These are phyloP conservation scores for Bombus haemorrhoidalis DNA, from an alignment of 1,140 invertebrate species.

Conservation along the genomic window DNA sequence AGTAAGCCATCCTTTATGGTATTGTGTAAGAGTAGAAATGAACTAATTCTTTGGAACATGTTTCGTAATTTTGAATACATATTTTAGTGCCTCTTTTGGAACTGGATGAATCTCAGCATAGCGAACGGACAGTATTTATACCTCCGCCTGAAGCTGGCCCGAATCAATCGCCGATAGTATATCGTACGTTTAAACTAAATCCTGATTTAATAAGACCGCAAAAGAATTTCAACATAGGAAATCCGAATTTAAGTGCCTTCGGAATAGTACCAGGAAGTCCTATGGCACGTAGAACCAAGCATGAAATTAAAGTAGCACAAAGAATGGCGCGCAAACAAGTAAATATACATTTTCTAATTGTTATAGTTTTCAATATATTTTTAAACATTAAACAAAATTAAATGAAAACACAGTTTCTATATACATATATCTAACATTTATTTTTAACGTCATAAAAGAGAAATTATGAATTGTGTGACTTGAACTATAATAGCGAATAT, in stretches of 20 bases:
- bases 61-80: background rate
- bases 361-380: background rate
- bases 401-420: background rate
- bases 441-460: too few species aligned
- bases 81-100: slow-evolving; percentile 86
- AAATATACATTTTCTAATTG: slow-evolving; percentile 39
- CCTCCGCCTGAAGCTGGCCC: slow-evolving; percentile 93
- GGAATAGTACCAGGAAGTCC: slow-evolving; percentile 90
- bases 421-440: too few species aligned
- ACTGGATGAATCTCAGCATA: slow-evolving; percentile 88
- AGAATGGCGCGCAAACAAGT: slow-evolving; percentile 91
- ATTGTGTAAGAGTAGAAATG: background rate
- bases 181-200: slow-evolving; percentile 84
- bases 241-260: slow-evolving; percentile 77
- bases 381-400: too few species aligned
- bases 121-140: slow-evolving; percentile 97
- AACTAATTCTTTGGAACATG: background rate
- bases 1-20: background rate
- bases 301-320: slow-evolving; percentile 96
- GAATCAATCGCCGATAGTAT: slow-evolving; percentile 75
- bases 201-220: slow-evolving; percentile 83
- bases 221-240: slow-evolving; percentile 77
- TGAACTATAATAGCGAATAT: too few species aligned
- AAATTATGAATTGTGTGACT: too few species aligned
- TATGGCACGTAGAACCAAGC: slow-evolving; percentile 95